phyloP scores from a whole-genome alignment of 2,113 vertebrate species.

The Labeo rohita region DNA sequence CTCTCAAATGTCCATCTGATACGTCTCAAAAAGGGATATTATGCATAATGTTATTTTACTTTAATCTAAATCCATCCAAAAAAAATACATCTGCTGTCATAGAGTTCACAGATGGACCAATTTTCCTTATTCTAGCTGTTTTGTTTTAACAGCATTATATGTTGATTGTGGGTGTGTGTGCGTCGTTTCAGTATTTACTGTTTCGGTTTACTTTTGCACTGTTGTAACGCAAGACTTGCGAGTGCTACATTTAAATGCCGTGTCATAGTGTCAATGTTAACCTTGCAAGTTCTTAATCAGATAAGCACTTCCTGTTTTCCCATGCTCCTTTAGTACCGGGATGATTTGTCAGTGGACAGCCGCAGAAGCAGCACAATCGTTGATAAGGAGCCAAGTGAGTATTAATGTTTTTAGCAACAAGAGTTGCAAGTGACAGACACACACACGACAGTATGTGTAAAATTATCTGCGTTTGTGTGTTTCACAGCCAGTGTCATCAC shows the following conservation, averaged over 20 bases:
- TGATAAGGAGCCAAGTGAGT: conserved; percentile 86
- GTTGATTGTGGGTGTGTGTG: background rate
- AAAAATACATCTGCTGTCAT: background rate
- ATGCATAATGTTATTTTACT: background rate
- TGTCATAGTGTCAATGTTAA: conserved; percentile 1
- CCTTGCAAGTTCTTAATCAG: background rate
- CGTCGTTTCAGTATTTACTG: background rate
- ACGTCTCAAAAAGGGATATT: background rate
- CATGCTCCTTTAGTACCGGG: conserved; percentile 79
- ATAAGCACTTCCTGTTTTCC: background rate
- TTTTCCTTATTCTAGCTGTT: background rate
- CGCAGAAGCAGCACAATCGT: conserved; percentile 81
- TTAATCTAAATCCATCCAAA: background rate
- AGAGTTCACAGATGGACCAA: background rate
- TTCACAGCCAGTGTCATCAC: conserved; percentile 68
- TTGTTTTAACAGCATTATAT: background rate
- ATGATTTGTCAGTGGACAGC: conserved; percentile 83
- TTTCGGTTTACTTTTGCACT: background rate
- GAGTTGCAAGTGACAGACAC: background rate
- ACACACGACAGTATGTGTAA: background rate
- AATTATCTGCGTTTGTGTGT: conserved; percentile 30
- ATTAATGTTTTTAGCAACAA: background rate
- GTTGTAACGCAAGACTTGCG: background rate
- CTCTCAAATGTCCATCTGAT: background rate
- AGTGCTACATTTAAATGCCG: background rate